Evolutionary conservation across 2,888 invertebrate genomes (phyloP), one percentile per base, ranked within the genome.

Genomic region (Caenorhabditis plicata): DNA sequence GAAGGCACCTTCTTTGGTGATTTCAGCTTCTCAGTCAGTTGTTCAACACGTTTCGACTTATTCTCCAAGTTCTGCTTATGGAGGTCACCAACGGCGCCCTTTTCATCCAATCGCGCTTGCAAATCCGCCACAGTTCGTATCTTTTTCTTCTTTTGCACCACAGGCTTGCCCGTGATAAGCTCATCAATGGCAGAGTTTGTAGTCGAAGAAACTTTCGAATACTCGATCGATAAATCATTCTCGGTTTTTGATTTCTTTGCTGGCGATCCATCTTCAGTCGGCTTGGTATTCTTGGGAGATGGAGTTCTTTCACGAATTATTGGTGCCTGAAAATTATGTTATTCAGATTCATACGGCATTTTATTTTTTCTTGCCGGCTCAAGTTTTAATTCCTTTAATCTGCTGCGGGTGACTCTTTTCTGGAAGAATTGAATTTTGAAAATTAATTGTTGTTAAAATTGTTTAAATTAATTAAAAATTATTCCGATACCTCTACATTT

Each of bases 61-160:
- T 56, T 55, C 25, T 62, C 46, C 38, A 52, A 23, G 23, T 62
- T 62, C n/a, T 62, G 54, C 9, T 42, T 48, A 45, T 62, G 62
- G 29, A 62, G 40, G 4, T 41, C 36, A 29, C 23, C 35, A 0
- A 51, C 55, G 2, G 62, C 62, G 11, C 62, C 62, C 31, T 54
- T 55, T 26, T 38, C 41, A 1, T 55, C 62, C 11, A 62, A 26
- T 25, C 45, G 33, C 5, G 62, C 51, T 42, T 62, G 62, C 26
- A 62, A 42, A 45, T 62, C 62, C 1, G 55, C 55, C 0, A 62
- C 62, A 22, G 55, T 62, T 33, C 52, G 32, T 3, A 42, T 35
- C n/a, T 29, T 43, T 31, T 42, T 42, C 22, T 42, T 42, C 31
- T 42, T 42, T 25, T 42, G 27, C 17, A 4, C 13, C 9, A 9